Evolutionary conservation across 2,888 invertebrate species (phyloP).

Genomic region (Litoditis marina): DNA sequence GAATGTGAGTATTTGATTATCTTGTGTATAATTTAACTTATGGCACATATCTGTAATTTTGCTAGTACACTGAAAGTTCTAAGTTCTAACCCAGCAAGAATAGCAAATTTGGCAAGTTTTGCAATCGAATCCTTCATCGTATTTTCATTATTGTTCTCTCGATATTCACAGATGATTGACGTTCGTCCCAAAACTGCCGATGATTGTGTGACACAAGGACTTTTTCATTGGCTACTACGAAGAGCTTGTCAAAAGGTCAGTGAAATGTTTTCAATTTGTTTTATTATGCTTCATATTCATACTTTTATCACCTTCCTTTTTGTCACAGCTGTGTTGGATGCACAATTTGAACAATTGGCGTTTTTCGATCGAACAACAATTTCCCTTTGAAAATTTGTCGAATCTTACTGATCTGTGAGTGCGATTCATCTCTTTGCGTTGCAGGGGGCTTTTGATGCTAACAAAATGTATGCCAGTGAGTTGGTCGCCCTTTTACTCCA

Average conservation of each 20-base stretch:
- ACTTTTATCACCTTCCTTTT: too few species aligned
- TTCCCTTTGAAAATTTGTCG: too few species aligned
- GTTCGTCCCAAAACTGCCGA: slow-evolving; percentile 75
- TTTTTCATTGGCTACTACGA: slow-evolving; percentile 77
- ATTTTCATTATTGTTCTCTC: too few species aligned
- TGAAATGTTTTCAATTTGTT: not conserved
- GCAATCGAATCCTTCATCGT: too few species aligned
- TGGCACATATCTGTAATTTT: too few species aligned
- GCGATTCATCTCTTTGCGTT: too few species aligned
- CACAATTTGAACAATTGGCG: too few species aligned
- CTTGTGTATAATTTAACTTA: too few species aligned
- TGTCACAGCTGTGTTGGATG: too few species aligned
- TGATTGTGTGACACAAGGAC: slow-evolving; percentile 47
- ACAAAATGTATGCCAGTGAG: slow-evolving; percentile 78
- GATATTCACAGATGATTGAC: slow-evolving; percentile 70
- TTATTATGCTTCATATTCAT: not conserved
- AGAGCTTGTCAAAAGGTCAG: slow-evolving; percentile 69
- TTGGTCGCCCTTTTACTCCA: slow-evolving; percentile 90
- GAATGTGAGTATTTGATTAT: slow-evolving; percentile 71
- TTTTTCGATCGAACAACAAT: too few species aligned
- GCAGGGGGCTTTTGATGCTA: slow-evolving; percentile 48
- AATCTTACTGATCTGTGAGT: too few species aligned
- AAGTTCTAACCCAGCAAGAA: not conserved
- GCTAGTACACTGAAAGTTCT: not conserved
- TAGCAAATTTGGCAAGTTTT: too few species aligned